phyloP scores from a whole-genome alignment of 2,113 vertebrate species.

The Lanius ludovicianus region DNA sequence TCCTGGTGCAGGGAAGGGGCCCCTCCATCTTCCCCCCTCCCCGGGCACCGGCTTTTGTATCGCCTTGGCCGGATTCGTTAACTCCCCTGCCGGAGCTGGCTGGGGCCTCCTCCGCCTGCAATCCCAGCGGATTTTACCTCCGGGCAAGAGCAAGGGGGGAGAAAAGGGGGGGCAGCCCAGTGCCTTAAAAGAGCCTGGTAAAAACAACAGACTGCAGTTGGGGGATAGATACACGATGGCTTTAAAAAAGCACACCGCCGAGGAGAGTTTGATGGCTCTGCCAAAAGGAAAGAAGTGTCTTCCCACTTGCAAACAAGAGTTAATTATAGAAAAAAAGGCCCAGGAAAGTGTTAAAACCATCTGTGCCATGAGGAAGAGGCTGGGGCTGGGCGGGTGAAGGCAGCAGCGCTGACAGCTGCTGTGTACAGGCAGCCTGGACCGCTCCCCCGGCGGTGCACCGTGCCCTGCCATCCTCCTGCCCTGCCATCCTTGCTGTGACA shows the following conservation, averaged over 20 bases:
- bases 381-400: slow-evolving; percentile 13
- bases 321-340: slow-evolving; percentile 45
- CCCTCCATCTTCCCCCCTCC: slow-evolving; percentile 30
- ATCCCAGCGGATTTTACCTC: slow-evolving; percentile 64
- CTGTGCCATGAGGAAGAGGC: slow-evolving; percentile 44
- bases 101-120: slow-evolving; percentile 51
- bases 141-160: slow-evolving; percentile 40
- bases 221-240: not conserved
- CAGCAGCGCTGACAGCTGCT: slow-evolving; percentile 40
- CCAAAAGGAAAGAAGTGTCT: slow-evolving; percentile 46
- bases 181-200: slow-evolving; percentile 42
- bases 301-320: slow-evolving; percentile 53
- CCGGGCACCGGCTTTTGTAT: slow-evolving; percentile 66
- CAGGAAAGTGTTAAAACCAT: slow-evolving; percentile 57
- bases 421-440: slow-evolving; percentile 7
- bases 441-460: not conserved
- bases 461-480: not conserved
- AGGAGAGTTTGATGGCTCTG: slow-evolving; percentile 34
- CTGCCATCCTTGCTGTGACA: not conserved
- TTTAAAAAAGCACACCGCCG: slow-evolving; percentile 39
- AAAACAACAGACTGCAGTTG: slow-evolving; percentile 51
- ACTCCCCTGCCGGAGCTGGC: slow-evolving; percentile 49
- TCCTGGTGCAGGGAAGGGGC: slow-evolving; percentile 43
- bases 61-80: slow-evolving; percentile 52
- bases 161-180: not conserved